Evolutionary conservation across 2,113 vertebrate species (phyloP).

Genomic region (Callocephalon fimbriatum): DNA sequence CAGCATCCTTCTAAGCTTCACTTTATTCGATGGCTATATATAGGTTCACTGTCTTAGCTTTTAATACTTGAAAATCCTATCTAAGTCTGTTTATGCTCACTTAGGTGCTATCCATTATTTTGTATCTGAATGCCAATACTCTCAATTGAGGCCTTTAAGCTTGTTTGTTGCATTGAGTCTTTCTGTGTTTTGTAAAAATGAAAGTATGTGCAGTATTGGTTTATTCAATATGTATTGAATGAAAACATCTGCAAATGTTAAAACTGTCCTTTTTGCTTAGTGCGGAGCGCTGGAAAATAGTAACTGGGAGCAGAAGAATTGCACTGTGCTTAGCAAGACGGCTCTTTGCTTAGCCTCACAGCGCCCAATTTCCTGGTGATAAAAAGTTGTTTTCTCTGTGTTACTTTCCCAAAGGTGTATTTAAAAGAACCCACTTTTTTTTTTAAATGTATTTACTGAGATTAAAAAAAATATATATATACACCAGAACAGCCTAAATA

Average conservation of each 20-base stretch:
- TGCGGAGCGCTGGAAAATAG: background rate
- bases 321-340: background rate
- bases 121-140: background rate
- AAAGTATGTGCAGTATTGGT: background rate
- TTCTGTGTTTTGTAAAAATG: background rate
- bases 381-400: background rate
- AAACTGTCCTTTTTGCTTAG: background rate
- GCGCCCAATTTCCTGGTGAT: background rate
- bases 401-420: background rate
- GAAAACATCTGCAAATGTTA: background rate
- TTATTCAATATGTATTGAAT: background rate
- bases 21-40: slow-evolving; percentile 3
- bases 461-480: background rate
- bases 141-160: background rate
- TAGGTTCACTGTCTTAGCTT: slow-evolving; percentile 28
- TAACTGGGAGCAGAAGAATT: background rate
- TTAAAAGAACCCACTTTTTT: background rate
- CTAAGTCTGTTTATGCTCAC: background rate
- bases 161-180: background rate
- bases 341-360: background rate
- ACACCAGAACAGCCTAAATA: no score
- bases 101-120: background rate
- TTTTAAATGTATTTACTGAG: background rate
- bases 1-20: background rate
- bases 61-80: slow-evolving; percentile 28